Evolutionary conservation across 2,113 vertebrate species (phyloP), one percentile per base, ranked within the genome.

Genomic region (Vidua macroura): DNA sequence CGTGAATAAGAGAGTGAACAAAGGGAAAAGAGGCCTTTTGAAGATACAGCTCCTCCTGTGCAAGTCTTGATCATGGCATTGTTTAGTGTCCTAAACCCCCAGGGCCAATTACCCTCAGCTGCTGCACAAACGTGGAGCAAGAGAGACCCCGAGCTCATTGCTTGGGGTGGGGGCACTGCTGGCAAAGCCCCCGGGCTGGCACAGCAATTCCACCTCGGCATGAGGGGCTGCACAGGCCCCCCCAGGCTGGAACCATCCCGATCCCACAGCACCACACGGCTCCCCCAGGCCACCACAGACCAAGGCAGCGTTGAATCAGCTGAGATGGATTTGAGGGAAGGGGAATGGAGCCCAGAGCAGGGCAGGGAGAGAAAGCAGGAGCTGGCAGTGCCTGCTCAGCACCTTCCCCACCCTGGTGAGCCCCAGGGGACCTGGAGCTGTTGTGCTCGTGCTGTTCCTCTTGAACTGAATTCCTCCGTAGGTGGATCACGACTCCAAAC

Each of bases 91-190:
- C 28, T 7, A 19, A 84, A 31, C 15, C 55, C 6, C 62, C 35
- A 67, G 37, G 77, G 20, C 51, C 31, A 52, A 3, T 33, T 6
- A 10, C 46, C 13, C 5, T 46, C n/a, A 44, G 22, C 63, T 72
- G 59, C 24, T 39, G 31, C 7, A 19, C 14, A 27, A 18, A 39
- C 0, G 0, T 39, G 21, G 67, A 25, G 13, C 7, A 23, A 22
- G 27, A 80, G 41, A 48, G 18, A 66, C 23, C 37, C 63, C 4
- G 13, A 53, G 39, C 51, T 63, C 46, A 0, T 17, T 0, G 0
- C n/a, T 3, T 31, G 48, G 33, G 39, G 14, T 52, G 55, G 44
- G 37, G 58, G 4, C 8, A 7, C 6, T 5, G 30, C 51, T 24
- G 52, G 46, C 52, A 84, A 28, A 91, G 59, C 31, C 55, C 24